These are phyloP conservation scores for Hemithea aestivaria DNA, from an alignment of 2,888 invertebrate genomes.

Conservation along the genomic window DNA sequence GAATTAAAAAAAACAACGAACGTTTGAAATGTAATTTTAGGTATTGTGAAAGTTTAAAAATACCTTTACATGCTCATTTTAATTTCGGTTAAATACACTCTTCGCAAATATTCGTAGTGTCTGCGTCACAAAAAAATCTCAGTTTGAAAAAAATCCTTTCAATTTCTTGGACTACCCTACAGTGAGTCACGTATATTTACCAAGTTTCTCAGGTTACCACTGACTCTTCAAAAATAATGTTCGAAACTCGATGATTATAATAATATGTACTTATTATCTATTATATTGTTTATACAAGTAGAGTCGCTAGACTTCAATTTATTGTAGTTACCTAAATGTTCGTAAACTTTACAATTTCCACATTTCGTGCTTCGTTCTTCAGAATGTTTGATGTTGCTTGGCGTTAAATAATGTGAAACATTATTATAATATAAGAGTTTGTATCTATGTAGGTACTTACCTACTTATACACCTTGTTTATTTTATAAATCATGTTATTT, in stretches of 20 bases:
- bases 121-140: conserved; percentile 20
- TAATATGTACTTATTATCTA: too few relatives aligned
- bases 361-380: conserved; percentile 66
- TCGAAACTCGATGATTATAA: too few relatives aligned
- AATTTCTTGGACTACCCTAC: too few relatives aligned
- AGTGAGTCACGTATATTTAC: too few relatives aligned
- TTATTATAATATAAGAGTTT: conserved; percentile 61
- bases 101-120: conserved; percentile 15
- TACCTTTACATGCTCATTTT: conserved; percentile 24
- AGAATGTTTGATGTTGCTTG: conserved; percentile 72
- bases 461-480: too few relatives aligned
- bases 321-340: conserved; percentile 68
- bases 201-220: too few relatives aligned
- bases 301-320: conserved; percentile 75
- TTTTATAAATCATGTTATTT: conserved; percentile 62
- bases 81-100: conserved; percentile 21
- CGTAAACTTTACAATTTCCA: conserved; percentile 54
- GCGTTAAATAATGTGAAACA: conserved; percentile 70
- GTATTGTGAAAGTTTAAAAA: conserved; percentile 27
- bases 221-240: too few relatives aligned
- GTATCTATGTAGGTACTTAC: conserved; percentile 38
- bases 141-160: conserved; percentile 10
- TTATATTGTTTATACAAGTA: conserved; percentile 48
- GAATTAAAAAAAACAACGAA: conserved; percentile 64
- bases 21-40: conserved; percentile 51